Evolutionary conservation across 2,797 vertebrate genomes (phyloP).

Genomic region (Sphaeramia orbicularis): DNA sequence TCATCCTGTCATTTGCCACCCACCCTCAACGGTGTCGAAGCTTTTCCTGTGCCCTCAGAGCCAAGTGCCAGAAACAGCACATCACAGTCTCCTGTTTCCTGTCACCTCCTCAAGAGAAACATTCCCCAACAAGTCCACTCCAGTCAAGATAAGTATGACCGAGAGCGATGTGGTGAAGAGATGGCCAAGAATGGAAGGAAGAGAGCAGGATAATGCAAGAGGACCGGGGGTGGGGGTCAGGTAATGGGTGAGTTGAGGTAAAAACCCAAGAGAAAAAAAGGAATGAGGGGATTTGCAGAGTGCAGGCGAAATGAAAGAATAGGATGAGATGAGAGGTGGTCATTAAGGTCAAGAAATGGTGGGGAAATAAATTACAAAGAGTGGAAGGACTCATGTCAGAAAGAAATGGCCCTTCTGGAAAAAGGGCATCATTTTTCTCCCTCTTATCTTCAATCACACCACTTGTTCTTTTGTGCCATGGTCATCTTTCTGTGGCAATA

Average conservation of each 20-base stretch:
- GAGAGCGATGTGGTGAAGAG: slow-evolving; percentile 20
- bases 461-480: slow-evolving; percentile 1
- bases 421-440: slow-evolving; percentile 21
- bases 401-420: slow-evolving; percentile 32
- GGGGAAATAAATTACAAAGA: slow-evolving; percentile 41
- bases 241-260: slow-evolving; percentile 20
- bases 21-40: slow-evolving; percentile 25
- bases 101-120: slow-evolving; percentile 36
- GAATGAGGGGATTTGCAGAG: slow-evolving; percentile 1
- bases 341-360: slow-evolving; percentile 37
- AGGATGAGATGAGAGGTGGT: slow-evolving; percentile 31
- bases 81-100: slow-evolving; percentile 37
- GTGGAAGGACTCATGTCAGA: slow-evolving; percentile 5
- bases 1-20: slow-evolving; percentile 32
- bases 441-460: slow-evolving; percentile 15
- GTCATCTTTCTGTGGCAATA: slow-evolving; percentile 10
- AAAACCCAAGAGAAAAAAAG: neutral
- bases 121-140: slow-evolving; percentile 19
- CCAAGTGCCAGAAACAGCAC: slow-evolving; percentile 31
- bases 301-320: neutral
- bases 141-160: slow-evolving; percentile 39
- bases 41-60: slow-evolving; percentile 28
- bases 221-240: neutral
- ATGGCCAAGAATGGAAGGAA: slow-evolving; percentile 37
- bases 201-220: slow-evolving; percentile 6